Percentiles rank a stretch among this genome's conserved stretches.
Conservation (phyloP, 2,797 vertebrate species). For the Cossypha polioptera region DNA sequence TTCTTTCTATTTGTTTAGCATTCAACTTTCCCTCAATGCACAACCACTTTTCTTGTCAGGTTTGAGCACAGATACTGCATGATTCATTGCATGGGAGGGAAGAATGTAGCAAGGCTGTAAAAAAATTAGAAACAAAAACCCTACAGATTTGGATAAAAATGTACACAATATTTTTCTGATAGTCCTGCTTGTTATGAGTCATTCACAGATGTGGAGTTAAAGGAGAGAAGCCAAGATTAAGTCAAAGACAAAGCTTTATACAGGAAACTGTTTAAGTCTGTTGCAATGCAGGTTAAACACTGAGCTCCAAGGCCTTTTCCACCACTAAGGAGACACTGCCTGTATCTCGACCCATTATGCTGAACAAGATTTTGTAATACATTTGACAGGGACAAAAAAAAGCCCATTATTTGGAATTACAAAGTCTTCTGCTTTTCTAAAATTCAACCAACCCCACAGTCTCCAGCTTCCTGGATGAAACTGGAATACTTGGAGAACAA, state of each 20-base stretch:
- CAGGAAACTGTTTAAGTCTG: slow-evolving; percentile 51
- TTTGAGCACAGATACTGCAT: background rate
- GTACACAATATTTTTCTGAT: slow-evolving; percentile 49
- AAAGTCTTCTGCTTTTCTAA: background rate
- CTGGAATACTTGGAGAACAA: background rate
- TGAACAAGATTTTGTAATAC: background rate
- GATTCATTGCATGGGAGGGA: background rate
- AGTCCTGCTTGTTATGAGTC: slow-evolving; percentile 56
- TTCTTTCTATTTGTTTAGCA: background rate
- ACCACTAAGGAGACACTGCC: background rate
- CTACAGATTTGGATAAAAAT: slow-evolving; percentile 32
- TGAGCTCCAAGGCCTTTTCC: background rate
- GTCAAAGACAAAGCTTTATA: slow-evolving; percentile 61
- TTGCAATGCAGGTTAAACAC: slow-evolving; percentile 26
- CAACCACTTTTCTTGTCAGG: background rate
- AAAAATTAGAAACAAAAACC: slow-evolving; percentile 1
- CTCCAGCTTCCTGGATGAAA: background rate
- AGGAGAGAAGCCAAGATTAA: slow-evolving; percentile 58
- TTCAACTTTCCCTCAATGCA: background rate
- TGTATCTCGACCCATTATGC: background rate
- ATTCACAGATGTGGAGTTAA: slow-evolving; percentile 60
- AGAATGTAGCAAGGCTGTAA: background rate
- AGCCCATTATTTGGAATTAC: background rate
- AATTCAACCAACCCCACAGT: background rate
- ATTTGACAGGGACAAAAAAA: background rate